These are phyloP conservation scores for Junonia oenone DNA, from an alignment of 2,888 invertebrate genomes.

Conservation along the genomic window DNA sequence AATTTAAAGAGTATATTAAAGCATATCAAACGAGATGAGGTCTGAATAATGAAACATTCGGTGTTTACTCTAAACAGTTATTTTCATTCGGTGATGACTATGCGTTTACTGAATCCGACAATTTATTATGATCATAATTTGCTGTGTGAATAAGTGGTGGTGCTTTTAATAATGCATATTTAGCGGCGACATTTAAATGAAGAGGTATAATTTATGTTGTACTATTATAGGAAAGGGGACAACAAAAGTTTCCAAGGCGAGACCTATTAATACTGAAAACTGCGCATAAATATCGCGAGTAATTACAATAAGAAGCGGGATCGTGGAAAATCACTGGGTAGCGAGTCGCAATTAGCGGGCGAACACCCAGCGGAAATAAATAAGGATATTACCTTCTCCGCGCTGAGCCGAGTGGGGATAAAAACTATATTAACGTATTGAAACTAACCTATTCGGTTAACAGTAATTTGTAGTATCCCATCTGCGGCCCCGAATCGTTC, in stretches of 20 bases:
- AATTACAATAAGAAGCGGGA: constrained; percentile 43
- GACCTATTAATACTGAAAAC: constrained; percentile 34
- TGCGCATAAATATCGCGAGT: constrained; percentile 38
- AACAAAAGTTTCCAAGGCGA: constrained; percentile 28
- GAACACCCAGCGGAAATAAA: constrained; percentile 75
- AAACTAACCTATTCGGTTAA: constrained; percentile 30
- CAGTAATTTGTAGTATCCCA: constrained; percentile 18
- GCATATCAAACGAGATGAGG: constrained; percentile 32
- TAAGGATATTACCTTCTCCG: constrained; percentile 63
- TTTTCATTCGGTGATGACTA: constrained; percentile 41
- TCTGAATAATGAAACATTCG: constrained; percentile 43
- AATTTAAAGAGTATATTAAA: constrained; percentile 38
- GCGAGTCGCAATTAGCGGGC: constrained; percentile 68
- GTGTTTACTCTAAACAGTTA: constrained; percentile 45
- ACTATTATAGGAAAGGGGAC: constrained; percentile 24
- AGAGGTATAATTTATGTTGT: constrained; percentile 23
- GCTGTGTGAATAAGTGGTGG: constrained; percentile 29
- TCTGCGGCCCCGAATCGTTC: constrained; percentile 7
- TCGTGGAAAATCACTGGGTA: constrained; percentile 71
- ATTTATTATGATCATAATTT: constrained; percentile 32
- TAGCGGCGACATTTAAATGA: constrained; percentile 22
- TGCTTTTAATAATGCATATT: constrained; percentile 22
- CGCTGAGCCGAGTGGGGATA: constrained; percentile 48
- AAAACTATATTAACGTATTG: constrained; percentile 59
- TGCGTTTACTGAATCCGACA: constrained; percentile 38